Conservation (phyloP, 2,888 invertebrate genomes). For the Zygaena filipendulae region DNA sequence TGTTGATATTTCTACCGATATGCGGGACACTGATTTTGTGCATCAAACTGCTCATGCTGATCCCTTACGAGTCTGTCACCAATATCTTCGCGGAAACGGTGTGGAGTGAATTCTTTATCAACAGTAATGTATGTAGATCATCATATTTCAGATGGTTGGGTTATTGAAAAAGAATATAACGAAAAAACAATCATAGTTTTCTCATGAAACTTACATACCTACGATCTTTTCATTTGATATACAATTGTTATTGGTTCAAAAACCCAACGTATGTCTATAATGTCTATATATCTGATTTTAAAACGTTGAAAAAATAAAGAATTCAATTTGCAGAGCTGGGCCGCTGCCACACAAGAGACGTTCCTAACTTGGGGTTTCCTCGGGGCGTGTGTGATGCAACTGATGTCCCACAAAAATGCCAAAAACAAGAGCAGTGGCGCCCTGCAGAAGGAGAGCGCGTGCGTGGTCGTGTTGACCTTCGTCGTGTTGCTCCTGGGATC, state of each 20-base stretch:
- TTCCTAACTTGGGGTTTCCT: conserved; percentile 91
- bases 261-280: too few relatives aligned
- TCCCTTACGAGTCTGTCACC: conserved; percentile 73
- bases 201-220: too few relatives aligned
- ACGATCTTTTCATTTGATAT: too few relatives aligned
- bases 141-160: background rate
- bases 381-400: conserved; percentile 83
- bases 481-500: conserved; percentile 80
- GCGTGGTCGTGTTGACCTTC: conserved; percentile 72
- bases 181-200: too few relatives aligned
- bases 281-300: too few relatives aligned
- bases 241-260: too few relatives aligned
- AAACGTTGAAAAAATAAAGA: too few relatives aligned
- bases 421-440: conserved; percentile 65
- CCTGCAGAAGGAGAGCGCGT: conserved; percentile 59
- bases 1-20: conserved; percentile 82
- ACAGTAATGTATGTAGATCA: conserved; percentile 72
- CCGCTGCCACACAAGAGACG: conserved; percentile 88
- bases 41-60: conserved; percentile 78
- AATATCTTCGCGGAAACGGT: conserved; percentile 83
- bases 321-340: conserved; percentile 76
- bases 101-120: conserved; percentile 87
- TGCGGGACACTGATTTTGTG: conserved; percentile 79
- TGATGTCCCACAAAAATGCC: conserved; percentile 78
- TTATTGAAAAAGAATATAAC: background rate